phyloP scores from a whole-genome alignment of 2,797 vertebrate genomes.

The Sebastes aleutianus region DNA sequence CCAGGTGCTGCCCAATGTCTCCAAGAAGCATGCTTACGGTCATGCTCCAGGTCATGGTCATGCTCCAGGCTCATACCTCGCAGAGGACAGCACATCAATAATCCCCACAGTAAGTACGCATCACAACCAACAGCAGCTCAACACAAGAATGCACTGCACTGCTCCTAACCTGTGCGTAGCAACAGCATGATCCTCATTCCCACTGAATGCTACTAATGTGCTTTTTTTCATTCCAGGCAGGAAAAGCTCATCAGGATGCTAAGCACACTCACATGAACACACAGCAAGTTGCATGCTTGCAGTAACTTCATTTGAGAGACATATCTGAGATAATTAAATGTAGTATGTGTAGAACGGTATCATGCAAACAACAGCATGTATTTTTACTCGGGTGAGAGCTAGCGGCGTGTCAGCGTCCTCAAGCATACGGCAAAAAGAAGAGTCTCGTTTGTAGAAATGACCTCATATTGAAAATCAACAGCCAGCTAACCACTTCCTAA shows the following conservation, averaged over 20 bases:
- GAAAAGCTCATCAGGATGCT: not conserved
- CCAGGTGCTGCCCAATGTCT: constrained; percentile 1
- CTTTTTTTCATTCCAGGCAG: not conserved
- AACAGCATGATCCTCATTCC: not conserved
- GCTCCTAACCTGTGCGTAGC: not conserved
- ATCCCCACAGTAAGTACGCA: not conserved
- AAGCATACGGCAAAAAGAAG: not conserved
- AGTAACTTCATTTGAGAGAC: not conserved
- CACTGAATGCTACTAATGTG: not conserved
- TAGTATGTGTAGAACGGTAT: not conserved
- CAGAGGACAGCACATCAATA: constrained; percentile 8
- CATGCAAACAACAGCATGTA: not conserved
- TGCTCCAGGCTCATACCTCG: constrained; percentile 1
- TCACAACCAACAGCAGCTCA: not conserved
- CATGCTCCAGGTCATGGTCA: constrained; percentile 14
- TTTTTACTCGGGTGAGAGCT: not conserved
- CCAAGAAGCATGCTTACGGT: not conserved
- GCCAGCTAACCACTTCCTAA: not conserved
- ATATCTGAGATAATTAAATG: constrained; percentile 2
- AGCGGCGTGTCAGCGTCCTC: not conserved
- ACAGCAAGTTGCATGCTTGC: not conserved
- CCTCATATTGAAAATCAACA: not conserved
- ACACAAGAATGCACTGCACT: not conserved
- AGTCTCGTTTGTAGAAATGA: not conserved
- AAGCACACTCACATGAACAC: not conserved